Percentiles rank a stretch among this genome's conserved stretches.
These are phyloP conservation scores for Halictus rubicundus DNA, from an alignment of 1,140 invertebrate species.

Conservation along the genomic window DNA sequence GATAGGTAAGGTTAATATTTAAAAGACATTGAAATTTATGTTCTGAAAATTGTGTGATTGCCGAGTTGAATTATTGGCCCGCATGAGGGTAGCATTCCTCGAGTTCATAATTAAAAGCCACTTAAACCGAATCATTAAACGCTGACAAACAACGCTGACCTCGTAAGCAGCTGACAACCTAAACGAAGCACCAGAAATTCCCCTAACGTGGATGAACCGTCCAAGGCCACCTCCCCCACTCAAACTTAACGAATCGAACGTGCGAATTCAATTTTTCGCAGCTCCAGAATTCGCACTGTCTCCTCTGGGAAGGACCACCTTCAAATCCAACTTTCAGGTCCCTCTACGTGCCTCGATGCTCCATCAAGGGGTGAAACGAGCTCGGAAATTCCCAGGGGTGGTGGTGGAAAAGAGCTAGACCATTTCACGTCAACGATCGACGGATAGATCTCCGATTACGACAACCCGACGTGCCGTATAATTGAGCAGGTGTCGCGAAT, in stretches of 20 bases:
- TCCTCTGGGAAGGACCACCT: background rate
- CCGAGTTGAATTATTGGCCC: too few relatives aligned
- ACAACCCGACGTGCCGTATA: conserved; percentile 56
- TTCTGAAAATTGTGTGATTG: too few relatives aligned
- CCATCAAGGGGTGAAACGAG: conserved; percentile 32
- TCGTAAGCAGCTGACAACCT: too few relatives aligned
- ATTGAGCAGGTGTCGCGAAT: conserved; percentile 59
- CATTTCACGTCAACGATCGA: conserved; percentile 55
- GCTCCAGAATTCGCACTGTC: background rate
- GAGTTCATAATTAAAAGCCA: too few relatives aligned
- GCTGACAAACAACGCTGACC: too few relatives aligned
- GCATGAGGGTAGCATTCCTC: too few relatives aligned
- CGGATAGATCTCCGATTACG: conserved; percentile 62
- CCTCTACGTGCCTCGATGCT: conserved; percentile 12
- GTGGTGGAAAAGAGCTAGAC: background rate
- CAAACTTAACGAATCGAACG: background rate
- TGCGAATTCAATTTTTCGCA: conserved; percentile 12
- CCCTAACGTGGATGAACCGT: too few relatives aligned
- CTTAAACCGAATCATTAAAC: too few relatives aligned
- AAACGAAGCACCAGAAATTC: too few relatives aligned
- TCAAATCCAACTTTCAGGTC: conserved; percentile 10
- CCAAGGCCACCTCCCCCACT: too few relatives aligned
- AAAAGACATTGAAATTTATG: too few relatives aligned
- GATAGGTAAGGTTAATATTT: too few relatives aligned
- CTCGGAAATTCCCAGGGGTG: conserved; percentile 42